Base-by-base conservation (phyloP, 2,113 vertebrate species). In the Entomyzon cyanotis region DNA sequence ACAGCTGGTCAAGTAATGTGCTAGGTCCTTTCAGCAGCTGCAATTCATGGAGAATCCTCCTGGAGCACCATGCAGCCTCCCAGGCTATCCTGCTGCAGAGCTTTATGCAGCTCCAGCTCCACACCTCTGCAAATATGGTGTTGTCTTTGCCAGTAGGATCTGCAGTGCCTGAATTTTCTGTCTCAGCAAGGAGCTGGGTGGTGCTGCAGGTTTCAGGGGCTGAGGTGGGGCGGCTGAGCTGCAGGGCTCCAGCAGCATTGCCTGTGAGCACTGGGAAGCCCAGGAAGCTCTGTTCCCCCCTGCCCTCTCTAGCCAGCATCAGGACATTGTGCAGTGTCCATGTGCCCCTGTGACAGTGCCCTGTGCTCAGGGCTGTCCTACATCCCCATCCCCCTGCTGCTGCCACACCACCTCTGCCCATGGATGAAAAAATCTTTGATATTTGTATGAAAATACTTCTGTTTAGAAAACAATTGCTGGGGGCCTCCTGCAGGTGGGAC, bases 331-430 rank as follows among this genome's bases (percentile, higher is more conserved):
- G 39, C 39, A 39, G 39, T 39, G 39, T 39, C 39, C 39, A 39
- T 39, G 39, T 39, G 39, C 39, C 39, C 39, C 39, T 39, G 39
- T 28, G 63, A 4, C 53, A 31, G 58, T 2, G 11, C 50, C 3
- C 2, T 6, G 44, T 8, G 31, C 52, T 35, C 8, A 3, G 35
- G 44, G 24, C 55, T 71, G 67, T 4, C 15, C 37, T 56, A 6
- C 11, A 2, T 9, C 19, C 60, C 41, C 2, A 2, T 31, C 20
- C 68, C 3, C 44, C 37, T 11, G 18, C 35, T 11, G 18, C 35
- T 15, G 78, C 37, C 41, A 20, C 12, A 18, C 2, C 35, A 23
- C 3, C 8, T 13, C 18, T 33, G 59, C 3, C 5, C 0, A 1
- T 18, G 67, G 15, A 1, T 39, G 39, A 39, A 39, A 39, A 39